Base-by-base conservation (phyloP, 2,797 vertebrate species). In the Helostoma temminkii region DNA sequence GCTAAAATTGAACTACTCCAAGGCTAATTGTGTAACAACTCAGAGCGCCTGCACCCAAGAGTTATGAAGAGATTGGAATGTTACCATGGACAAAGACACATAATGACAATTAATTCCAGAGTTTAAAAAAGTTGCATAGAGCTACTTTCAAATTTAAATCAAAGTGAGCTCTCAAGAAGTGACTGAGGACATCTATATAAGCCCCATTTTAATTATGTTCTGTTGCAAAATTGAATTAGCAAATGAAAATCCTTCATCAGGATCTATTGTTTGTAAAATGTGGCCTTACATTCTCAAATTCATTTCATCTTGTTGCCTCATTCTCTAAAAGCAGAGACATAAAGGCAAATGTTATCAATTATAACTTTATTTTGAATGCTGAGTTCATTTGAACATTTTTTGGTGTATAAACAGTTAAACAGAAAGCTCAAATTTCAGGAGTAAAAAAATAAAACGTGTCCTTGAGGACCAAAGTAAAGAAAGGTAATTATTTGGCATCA, bases 81-180 rank as follows among this genome's bases (percentile, higher is more conserved):
- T 88, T 85, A 84, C 81, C 78, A 60, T 84, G 81, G 82, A 91
- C 87, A 90, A 91, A 91, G 84, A 85, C 59, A 75, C 78, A 76
- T 88, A 90, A 93, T 89, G 89, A 75, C 88, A 92, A 89, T 92
- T 86, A 92, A 87, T 86, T 87, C 59, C 50, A 50, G 47, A 54
- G 52, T 6, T n/a, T 30, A 76, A 68, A 72, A 80, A 66, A 80
- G 67, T 74, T 64, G 74, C 39, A 77, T 19, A 11, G 50, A 47
- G 68, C 61, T 59, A 46, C 82, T 78, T 86, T 88, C 64, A 62
- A 58, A 83, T 81, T 82, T 50, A 80, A 87, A 88, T 89, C 75
- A 77, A 77, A 84, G 59, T 14, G 47, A 69, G 65, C 67, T 75
- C 71, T 83, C 21, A 12, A 83, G 55, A 21, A 69, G 26, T 26